Evolutionary conservation across 2,797 vertebrate species (phyloP).

Genomic region (Pogoniulus pusillus): DNA sequence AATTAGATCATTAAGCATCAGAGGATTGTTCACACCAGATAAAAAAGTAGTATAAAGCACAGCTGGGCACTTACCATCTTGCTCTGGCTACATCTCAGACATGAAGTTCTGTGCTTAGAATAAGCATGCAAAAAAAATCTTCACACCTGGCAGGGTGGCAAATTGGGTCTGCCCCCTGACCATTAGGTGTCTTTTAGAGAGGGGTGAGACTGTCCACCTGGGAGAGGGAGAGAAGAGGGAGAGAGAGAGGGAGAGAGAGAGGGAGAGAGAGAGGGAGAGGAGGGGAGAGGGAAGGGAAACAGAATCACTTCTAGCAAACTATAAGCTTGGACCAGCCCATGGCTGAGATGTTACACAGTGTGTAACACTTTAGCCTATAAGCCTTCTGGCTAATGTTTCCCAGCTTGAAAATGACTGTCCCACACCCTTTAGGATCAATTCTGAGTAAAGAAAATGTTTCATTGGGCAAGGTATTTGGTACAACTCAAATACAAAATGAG

Average conservation of each 20-base stretch:
- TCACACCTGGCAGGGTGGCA: neutral
- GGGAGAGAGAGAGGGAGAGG: accelerated
- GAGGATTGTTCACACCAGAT: neutral
- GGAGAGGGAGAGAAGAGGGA: too few species aligned
- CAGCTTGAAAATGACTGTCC: neutral
- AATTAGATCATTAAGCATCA: neutral
- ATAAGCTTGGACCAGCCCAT: neutral
- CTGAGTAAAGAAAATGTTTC: neutral
- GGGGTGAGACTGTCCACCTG: accelerated
- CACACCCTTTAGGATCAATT: neutral
- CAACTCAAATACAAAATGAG: neutral
- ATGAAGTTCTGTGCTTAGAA: neutral
- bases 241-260: too few species aligned
- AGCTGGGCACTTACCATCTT: neutral
- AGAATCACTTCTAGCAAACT: neutral
- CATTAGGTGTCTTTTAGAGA: neutral
- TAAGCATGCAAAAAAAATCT: neutral
- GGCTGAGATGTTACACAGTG: neutral
- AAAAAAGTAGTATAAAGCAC: neutral
- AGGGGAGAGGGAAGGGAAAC: too few species aligned
- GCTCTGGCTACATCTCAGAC: neutral
- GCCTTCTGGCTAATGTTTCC: neutral
- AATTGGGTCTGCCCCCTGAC: neutral
- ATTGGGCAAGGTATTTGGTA: neutral
- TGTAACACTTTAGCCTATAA: neutral